Conservation (phyloP, 2,113 vertebrate species). For the pig (Sus scrofa) region T2T-Sscrofa CM000813.6:161288501-161289000, state of each 20-base stretch:
- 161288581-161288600: background rate
- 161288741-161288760: background rate
- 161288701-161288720: background rate
- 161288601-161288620: background rate
- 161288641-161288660: too few species aligned
- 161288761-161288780: background rate
- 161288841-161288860: background rate
- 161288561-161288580: background rate
- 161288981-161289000: background rate
- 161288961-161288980: background rate
- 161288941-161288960: background rate
- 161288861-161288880: background rate
- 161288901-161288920: background rate
- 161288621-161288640: background rate
- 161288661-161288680: background rate
- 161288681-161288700: background rate
- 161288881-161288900: background rate
- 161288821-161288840: background rate
- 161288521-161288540: too few species aligned
- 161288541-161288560: background rate
- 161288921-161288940: background rate
- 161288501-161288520: too few species aligned
- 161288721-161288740: background rate
- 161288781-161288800: background rate
- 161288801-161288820: background rate